phyloP scores from a whole-genome alignment of 2,113 vertebrate species.

The Astatotilapia flaviijosephi region DNA sequence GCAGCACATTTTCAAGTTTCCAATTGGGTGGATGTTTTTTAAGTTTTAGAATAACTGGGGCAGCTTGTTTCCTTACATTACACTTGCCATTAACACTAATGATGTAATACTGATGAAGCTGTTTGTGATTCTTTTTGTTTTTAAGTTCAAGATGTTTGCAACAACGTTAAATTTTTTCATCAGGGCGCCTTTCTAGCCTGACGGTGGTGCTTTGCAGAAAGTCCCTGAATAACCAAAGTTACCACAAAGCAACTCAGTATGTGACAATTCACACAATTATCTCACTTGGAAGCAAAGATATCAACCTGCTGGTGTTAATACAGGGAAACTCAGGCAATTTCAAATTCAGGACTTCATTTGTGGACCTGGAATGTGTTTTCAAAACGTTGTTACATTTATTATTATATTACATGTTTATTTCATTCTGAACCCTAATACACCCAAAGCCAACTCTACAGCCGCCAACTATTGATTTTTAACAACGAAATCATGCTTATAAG shows the following conservation, averaged over 20 bases:
- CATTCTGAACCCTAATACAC: background rate
- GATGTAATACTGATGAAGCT: background rate
- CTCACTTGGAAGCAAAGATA: background rate
- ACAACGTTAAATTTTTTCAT: background rate
- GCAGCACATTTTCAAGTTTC: background rate
- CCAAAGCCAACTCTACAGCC: background rate
- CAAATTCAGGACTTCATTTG: background rate
- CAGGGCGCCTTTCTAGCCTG: background rate
- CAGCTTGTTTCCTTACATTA: background rate
- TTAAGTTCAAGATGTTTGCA: background rate
- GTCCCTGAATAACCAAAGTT: background rate
- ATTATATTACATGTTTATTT: background rate
- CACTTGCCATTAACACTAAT: background rate
- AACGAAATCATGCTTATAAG: background rate
- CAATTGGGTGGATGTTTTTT: background rate
- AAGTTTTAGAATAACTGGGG: background rate
- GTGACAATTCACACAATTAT: background rate
- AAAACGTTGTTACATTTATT: background rate
- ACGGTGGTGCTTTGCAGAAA: background rate
- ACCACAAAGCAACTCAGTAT: background rate
- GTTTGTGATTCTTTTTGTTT: background rate
- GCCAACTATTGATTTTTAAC: background rate
- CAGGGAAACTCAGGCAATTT: background rate
- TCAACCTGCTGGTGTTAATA: background rate
- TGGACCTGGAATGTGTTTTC: background rate